Percentiles rank a stretch among this genome's conserved stretches.
phyloP scores from a whole-genome alignment of 1,140 invertebrate genomes.

The Caenorhabditis brenneri region DNA sequence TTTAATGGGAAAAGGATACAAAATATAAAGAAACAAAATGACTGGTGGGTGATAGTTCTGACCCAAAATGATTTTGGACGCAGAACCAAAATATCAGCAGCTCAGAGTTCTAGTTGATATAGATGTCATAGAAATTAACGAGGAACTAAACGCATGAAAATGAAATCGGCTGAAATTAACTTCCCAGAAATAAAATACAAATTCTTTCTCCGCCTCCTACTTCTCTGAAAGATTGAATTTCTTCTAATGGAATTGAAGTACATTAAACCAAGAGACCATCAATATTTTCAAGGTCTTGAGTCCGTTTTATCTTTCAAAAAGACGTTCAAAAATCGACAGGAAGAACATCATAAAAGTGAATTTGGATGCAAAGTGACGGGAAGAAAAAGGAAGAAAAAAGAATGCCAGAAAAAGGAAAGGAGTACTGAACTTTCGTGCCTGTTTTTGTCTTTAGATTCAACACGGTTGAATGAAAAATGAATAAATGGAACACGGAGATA shows the following conservation, averaged over 20 bases:
- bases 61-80: no score
- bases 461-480: not conserved
- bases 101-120: no score
- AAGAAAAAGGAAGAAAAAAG: not conserved
- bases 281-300: not conserved
- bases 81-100: no score
- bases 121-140: no score
- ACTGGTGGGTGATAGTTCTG: no score
- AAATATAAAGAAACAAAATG: no score
- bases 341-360: conserved; percentile 39
- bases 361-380: conserved; percentile 2
- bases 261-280: not conserved
- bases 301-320: not conserved
- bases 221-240: not conserved
- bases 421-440: not conserved
- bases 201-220: not conserved
- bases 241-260: not conserved
- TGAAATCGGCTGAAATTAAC: not conserved
- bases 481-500: not conserved
- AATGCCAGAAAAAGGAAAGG: not conserved
- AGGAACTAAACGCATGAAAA: not conserved
- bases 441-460: not conserved
- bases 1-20: no score
- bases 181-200: not conserved
- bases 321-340: conserved; percentile 18